phyloP scores from a whole-genome alignment of 2,797 vertebrate species.

The Darevskia mixta region DNA sequence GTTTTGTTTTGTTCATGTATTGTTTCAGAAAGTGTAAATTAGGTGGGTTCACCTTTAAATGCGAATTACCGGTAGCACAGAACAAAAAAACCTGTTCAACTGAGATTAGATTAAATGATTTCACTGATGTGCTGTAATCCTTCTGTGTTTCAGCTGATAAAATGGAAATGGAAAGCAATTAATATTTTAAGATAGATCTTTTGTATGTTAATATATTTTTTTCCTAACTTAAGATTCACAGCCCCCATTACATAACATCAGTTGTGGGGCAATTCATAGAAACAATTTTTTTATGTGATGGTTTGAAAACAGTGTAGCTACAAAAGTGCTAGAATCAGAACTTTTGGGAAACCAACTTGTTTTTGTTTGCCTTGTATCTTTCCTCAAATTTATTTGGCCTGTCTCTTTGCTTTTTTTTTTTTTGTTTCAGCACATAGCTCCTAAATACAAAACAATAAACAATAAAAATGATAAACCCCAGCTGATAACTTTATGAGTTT shows the following conservation, averaged over 20 bases:
- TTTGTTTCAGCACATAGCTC: constrained; percentile 92
- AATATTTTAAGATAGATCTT: background rate
- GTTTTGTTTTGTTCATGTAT: too few species aligned
- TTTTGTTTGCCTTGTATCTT: constrained; percentile 96
- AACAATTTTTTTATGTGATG: constrained; percentile 50
- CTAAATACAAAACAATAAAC: constrained; percentile 84
- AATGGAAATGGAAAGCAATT: background rate
- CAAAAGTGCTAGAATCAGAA: constrained; percentile 87
- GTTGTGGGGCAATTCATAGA: background rate
- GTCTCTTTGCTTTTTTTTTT: constrained; percentile 85
- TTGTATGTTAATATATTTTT: background rate
- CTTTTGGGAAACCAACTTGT: constrained; percentile 99
- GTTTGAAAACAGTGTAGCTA: constrained; percentile 4
- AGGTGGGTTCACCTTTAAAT: too few species aligned
- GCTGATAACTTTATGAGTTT: background rate
- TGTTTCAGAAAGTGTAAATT: too few species aligned
- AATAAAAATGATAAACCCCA: background rate
- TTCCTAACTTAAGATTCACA: background rate
- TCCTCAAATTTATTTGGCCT: constrained; percentile 97
- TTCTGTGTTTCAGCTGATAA: background rate
- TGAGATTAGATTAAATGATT: background rate
- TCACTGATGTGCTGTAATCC: background rate
- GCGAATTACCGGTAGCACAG: too few species aligned
- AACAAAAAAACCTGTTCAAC: background rate
- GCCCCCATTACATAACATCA: background rate